A percentile compares a stretch with the other conserved stretches of the same genome.
These are phyloP conservation scores for Lateolabrax maculatus DNA, from an alignment of 2,797 vertebrate genomes.

Conservation along the genomic window DNA sequence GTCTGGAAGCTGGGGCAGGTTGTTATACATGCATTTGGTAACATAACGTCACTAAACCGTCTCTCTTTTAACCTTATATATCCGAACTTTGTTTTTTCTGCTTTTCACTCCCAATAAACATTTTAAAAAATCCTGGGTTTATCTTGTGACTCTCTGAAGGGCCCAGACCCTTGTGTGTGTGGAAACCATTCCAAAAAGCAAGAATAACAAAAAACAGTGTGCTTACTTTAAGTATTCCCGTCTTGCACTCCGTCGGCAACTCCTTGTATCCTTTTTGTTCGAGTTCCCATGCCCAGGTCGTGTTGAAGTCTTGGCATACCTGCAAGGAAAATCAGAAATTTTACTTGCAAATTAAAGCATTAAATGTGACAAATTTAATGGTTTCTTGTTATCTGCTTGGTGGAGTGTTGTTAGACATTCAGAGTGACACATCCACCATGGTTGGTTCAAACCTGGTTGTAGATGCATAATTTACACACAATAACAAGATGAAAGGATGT, in stretches of 20 bases:
- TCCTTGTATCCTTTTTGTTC: slow-evolving; percentile 97
- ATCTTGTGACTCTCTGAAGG: too few species aligned
- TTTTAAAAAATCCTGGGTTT: too few species aligned
- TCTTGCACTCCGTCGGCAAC: slow-evolving; percentile 93
- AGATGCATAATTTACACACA: background rate
- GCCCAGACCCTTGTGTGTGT: too few species aligned
- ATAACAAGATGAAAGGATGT: background rate
- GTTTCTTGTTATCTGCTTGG: background rate
- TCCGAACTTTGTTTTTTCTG: too few species aligned
- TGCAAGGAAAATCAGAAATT: slow-evolving; percentile 62
- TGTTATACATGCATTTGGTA: background rate
- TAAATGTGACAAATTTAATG: background rate
- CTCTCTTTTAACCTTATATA: too few species aligned
- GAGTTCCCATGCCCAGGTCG: slow-evolving; percentile 98
- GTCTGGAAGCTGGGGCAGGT: background rate
- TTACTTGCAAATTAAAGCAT: background rate
- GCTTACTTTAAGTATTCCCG: slow-evolving; percentile 95
- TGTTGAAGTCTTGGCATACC: slow-evolving; percentile 97
- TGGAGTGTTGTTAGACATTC: background rate
- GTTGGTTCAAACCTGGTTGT: background rate
- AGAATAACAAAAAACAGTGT: background rate
- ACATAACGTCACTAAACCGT: background rate
- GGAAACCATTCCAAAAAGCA: background rate
- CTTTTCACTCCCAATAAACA: too few species aligned
- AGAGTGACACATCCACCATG: background rate